Conservation (phyloP, 2,888 invertebrate genomes). For the Drosophila nr. medialis region DNA sequence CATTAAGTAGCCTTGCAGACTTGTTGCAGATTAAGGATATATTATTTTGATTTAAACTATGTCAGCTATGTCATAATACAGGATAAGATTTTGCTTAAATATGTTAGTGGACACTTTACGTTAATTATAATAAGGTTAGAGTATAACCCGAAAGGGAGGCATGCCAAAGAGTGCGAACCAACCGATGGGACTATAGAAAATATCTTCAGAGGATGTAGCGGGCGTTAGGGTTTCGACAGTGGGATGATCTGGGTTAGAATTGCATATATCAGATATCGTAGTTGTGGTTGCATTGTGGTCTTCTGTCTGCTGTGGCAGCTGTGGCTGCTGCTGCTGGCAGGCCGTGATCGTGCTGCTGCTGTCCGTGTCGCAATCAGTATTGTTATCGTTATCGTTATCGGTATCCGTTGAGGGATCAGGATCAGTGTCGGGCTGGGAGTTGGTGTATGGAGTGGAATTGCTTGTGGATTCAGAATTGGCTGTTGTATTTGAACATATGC, state of each 20-base stretch:
- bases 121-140: background rate
- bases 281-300: slow-evolving; percentile 16
- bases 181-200: slow-evolving; percentile 84
- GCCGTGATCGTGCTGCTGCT: slow-evolving; percentile 42
- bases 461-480: slow-evolving; percentile 46
- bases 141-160: background rate
- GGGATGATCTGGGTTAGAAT: slow-evolving; percentile 29
- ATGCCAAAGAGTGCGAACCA: slow-evolving; percentile 54
- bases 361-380: slow-evolving; percentile 39
- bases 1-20: background rate
- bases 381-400: slow-evolving; percentile 12
- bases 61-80: background rate
- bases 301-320: background rate
- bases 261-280: background rate
- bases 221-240: slow-evolving; percentile 69
- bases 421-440: slow-evolving; percentile 26
- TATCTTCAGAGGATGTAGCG: slow-evolving; percentile 82
- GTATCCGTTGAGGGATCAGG: slow-evolving; percentile 11
- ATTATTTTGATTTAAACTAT: background rate
- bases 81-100: background rate
- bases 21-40: background rate
- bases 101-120: background rate
- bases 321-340: slow-evolving; percentile 31
- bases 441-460: slow-evolving; percentile 14
- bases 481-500: slow-evolving; percentile 75